A percentile compares a stretch with the other conserved stretches of the same genome.
Evolutionary conservation across 2,113 vertebrate genomes (phyloP).

Genomic region (Platichthys flesus): DNA sequence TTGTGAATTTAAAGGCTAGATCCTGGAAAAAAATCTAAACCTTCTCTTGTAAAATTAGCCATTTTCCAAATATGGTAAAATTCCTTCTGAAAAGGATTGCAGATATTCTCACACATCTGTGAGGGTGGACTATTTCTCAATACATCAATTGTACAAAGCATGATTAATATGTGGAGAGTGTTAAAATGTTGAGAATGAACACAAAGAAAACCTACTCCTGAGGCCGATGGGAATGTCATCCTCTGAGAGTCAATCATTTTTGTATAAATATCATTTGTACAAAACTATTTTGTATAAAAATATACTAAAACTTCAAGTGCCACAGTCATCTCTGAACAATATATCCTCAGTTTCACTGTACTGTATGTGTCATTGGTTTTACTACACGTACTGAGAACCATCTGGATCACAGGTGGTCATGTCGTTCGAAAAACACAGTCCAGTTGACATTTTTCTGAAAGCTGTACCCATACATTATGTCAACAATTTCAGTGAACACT

Average conservation of each 20-base stretch:
- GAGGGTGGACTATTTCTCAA: neutral
- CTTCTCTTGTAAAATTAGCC: neutral
- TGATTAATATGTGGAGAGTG: neutral
- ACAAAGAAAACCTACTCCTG: neutral
- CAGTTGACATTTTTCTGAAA: slow-evolving; percentile 19
- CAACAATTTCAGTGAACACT: neutral
- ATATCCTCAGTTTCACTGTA: slow-evolving; percentile 4
- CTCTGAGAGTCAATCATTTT: neutral
- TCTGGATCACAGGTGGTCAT: slow-evolving; percentile 45
- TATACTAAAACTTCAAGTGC: neutral
- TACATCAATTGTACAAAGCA: neutral
- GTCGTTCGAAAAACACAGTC: neutral
- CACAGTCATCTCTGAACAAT: slow-evolving; percentile 1
- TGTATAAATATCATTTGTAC: neutral
- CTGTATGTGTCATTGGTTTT: neutral
- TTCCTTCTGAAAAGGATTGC: neutral
- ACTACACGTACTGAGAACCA: slow-evolving; percentile 5
- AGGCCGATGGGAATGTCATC: neutral
- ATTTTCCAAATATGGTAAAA: neutral
- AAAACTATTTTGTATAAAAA: neutral
- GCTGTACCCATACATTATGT: neutral
- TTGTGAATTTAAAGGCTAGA: neutral
- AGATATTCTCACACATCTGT: neutral
- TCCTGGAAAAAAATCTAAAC: neutral
- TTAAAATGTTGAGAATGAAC: neutral